Base-by-base conservation (phyloP, 2,888 invertebrate genomes). In the Acrocyrtus sp. region DNA sequence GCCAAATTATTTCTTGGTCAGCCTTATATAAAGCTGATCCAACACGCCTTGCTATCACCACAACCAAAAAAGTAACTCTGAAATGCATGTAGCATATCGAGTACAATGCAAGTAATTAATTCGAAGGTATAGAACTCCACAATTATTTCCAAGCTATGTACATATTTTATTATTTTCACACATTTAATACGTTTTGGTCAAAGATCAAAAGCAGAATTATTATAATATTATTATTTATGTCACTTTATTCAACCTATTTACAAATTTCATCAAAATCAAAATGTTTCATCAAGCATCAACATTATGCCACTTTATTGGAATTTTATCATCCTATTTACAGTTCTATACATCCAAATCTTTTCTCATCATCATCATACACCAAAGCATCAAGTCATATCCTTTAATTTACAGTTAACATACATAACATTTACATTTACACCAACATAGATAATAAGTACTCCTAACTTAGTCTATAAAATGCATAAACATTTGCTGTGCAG, bases 171-270 rank as follows among this genome's bases (percentile, higher is more conserved):
- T 34, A 34, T 34, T n/a, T n/a, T 17, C 24, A 43, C 27, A 53
- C 39, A 54, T 56, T 51, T 47, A 19, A 47, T 47, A n/a, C n/a
- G n/a, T 19, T 47, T 47, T 17, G 47, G 19, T 47, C 47, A 47
- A 19, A 17, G 47, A 47, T 17, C 17, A 47, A 47, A 47, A 19
- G 47, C 47, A 47, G 47, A 47, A 47, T 47, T n/a, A 47, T 47
- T n/a, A 47, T 34, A 8, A 34, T 34, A 34, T 34, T 34, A 34
- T 34, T 34, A 34, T 34, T n/a, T 34, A 34, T 34, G 34, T 34
- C 34, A 34, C 34, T 34, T 34, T 34, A 34, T 34, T 34, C 34
- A 34, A 34, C 34, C 34, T 34, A 34, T 34, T 34, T 34, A 34
- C 34, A 34, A 34, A 34, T 34, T 34, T 34, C 34, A 34, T 34